Evolutionary conservation across 2,113 vertebrate species (phyloP).

Genomic region (Muscicapa adusta): DNA sequence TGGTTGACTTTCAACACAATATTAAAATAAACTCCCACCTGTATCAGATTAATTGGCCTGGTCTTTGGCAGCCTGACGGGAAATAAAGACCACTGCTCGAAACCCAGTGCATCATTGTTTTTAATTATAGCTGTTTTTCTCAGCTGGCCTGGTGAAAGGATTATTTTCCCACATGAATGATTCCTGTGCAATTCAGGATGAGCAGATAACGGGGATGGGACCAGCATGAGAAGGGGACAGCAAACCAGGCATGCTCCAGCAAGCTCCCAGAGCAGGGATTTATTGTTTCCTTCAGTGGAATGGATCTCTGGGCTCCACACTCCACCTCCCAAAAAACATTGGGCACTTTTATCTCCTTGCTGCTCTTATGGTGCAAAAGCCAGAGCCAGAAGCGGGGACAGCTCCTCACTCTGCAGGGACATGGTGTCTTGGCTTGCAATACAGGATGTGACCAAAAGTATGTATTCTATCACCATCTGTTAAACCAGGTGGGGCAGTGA

Average conservation of each 20-base stretch:
- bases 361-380: background rate
- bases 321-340: rapidly evolving
- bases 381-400: background rate
- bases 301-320: background rate
- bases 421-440: too few species aligned
- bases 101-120: background rate
- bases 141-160: background rate
- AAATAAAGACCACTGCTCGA: background rate
- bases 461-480: too few species aligned
- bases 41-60: background rate
- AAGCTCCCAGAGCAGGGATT: background rate
- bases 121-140: background rate
- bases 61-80: background rate
- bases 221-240: background rate
- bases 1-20: background rate
- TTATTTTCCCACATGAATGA: background rate
- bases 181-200: background rate
- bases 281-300: background rate
- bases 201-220: background rate
- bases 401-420: background rate
- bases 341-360: background rate
- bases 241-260: background rate
- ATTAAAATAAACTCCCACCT: slow-evolving; percentile 24
- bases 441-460: too few species aligned
- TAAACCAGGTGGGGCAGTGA: too few species aligned